Percentiles rank a stretch among this genome's conserved stretches.
Evolutionary conservation across 2,888 invertebrate species (phyloP).

Genomic region (Oscheius sp.): DNA sequence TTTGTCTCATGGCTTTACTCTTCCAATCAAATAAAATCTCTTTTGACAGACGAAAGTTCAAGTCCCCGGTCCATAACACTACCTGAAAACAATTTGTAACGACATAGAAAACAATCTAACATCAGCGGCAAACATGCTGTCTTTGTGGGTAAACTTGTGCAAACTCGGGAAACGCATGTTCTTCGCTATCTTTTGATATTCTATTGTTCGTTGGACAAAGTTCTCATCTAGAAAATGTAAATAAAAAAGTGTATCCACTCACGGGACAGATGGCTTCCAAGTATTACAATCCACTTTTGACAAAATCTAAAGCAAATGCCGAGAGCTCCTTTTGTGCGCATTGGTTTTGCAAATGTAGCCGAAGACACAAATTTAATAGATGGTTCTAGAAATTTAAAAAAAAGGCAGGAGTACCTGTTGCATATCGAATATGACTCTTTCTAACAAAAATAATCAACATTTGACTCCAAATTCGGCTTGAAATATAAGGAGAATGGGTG

Average conservation of each 20-base stretch:
- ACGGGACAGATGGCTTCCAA: conserved; percentile 93
- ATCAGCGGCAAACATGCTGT: conserved; percentile 48
- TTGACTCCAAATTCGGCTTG: conserved; percentile 65
- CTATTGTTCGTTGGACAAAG: conserved; percentile 56
- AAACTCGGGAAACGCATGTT: conserved; percentile 44
- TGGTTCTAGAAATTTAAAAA: conserved; percentile 43
- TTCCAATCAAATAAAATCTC: conserved; percentile 38
- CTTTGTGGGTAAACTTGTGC: conserved; percentile 38
- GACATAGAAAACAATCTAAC: conserved; percentile 26
- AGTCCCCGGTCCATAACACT: conserved; percentile 65
- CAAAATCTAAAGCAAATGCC: conserved; percentile 91
- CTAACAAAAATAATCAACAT: conserved; percentile 65
- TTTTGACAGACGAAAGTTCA: conserved; percentile 63
- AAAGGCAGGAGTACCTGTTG: conserved; percentile 50
- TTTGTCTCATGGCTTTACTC: background rate
- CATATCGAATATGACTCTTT: conserved; percentile 56
- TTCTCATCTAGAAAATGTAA: conserved; percentile 62
- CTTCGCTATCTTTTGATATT: conserved; percentile 59
- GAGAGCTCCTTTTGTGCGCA: conserved; percentile 88
- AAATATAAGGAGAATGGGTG: conserved; percentile 60
- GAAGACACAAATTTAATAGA: conserved; percentile 59
- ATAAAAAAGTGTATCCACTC: too few relatives aligned
- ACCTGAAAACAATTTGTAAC: conserved; percentile 31
- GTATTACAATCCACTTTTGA: conserved; percentile 92
- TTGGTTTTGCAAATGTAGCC: conserved; percentile 58